Evolutionary conservation across 2,797 vertebrate species (phyloP).

Genomic region (Sternotherus odoratus): DNA sequence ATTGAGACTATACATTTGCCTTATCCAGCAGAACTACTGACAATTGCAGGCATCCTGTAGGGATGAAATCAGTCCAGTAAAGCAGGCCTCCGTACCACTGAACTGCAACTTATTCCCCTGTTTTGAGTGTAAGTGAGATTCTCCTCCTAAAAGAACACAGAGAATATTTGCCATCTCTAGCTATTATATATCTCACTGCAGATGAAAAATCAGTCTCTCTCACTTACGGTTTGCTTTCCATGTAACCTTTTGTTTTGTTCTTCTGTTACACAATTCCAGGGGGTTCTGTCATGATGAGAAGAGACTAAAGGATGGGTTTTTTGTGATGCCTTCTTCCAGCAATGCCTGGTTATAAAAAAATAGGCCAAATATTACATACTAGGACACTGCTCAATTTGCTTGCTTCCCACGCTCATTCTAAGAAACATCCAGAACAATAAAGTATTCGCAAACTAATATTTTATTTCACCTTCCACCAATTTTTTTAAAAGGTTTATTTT

Average conservation of each 20-base stretch:
- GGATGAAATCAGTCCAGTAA: conserved; percentile 41
- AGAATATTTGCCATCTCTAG: neutral
- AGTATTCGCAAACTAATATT: conserved; percentile 12
- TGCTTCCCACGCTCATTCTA: neutral
- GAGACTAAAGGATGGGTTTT: neutral
- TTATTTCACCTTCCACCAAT: neutral
- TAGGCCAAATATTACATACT: neutral
- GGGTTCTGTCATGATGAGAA: neutral
- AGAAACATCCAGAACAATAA: neutral
- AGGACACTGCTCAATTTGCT: neutral
- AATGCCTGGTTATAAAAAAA: neutral
- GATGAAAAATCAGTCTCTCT: neutral
- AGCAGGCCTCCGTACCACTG: neutral
- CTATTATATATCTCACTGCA: conserved; percentile 42
- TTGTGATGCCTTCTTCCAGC: neutral
- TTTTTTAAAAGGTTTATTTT: conserved; percentile 54
- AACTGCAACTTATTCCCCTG: neutral
- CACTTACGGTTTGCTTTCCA: neutral
- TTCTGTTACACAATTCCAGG: neutral
- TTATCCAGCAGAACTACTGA: conserved; percentile 45
- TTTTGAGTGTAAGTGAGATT: conserved; percentile 52
- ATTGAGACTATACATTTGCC: conserved; percentile 59
- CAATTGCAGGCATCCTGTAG: neutral
- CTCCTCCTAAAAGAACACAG: neutral
- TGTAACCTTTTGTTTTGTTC: neutral